These are phyloP conservation scores for Octonoba sinensis DNA, from an alignment of 2,888 invertebrate genomes.

Conservation along the genomic window DNA sequence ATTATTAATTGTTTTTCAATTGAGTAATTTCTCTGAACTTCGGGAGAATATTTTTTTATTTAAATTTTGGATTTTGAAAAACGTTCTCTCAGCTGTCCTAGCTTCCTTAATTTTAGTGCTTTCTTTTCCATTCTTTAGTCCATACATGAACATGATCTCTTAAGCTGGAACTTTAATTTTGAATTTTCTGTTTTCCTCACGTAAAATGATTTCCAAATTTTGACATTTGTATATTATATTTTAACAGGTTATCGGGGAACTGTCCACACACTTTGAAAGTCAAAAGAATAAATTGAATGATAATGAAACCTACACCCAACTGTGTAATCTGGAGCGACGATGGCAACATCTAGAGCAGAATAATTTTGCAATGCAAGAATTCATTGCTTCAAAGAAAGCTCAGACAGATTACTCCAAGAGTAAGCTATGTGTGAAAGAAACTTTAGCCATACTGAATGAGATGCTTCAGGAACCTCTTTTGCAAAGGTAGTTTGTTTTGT, in stretches of 20 bases:
- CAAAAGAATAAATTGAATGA: slow-evolving; percentile 77
- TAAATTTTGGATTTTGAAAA: too few species aligned
- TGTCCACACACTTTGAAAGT: slow-evolving; percentile 70
- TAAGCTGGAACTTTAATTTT: too few species aligned
- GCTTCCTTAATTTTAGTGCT: too few species aligned
- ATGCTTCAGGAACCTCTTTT: slow-evolving; percentile 73
- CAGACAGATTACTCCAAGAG: slow-evolving; percentile 79
- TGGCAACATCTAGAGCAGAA: slow-evolving; percentile 79
- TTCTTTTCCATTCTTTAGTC: too few species aligned
- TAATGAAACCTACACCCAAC: slow-evolving; percentile 80
- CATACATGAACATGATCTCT: too few species aligned
- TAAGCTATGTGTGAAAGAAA: slow-evolving; percentile 76
- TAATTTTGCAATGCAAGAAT: slow-evolving; percentile 79
- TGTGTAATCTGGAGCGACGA: slow-evolving; percentile 80
- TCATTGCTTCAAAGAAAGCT: slow-evolving; percentile 78
- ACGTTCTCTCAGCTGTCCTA: too few species aligned
- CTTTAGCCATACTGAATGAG: slow-evolving; percentile 76
- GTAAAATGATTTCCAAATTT: too few species aligned
- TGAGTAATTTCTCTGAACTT: too few species aligned
- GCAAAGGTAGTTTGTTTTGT: slow-evolving; percentile 26
- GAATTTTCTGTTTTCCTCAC: too few species aligned
- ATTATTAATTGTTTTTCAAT: too few species aligned
- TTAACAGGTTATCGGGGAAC: slow-evolving; percentile 68
- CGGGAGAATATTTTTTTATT: too few species aligned
- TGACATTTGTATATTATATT: too few species aligned